phyloP scores from a whole-genome alignment of 2,797 vertebrate species.

The Oreortyx pictus region DNA sequence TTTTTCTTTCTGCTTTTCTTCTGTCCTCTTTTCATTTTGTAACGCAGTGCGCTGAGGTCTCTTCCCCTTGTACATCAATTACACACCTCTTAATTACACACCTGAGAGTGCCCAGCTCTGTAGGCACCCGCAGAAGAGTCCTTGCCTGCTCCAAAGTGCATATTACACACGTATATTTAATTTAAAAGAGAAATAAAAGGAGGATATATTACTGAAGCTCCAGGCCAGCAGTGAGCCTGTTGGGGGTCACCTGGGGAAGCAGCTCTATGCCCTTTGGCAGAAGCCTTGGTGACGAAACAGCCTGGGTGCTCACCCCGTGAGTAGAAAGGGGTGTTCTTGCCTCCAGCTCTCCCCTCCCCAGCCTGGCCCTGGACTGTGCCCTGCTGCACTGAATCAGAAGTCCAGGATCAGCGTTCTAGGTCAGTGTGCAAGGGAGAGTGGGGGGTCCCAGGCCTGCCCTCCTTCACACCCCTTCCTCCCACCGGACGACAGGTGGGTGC shows the following conservation, averaged over 20 bases:
- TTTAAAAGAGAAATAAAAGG: constrained; percentile 67
- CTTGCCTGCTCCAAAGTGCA: constrained; percentile 55
- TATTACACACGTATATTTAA: constrained; percentile 48
- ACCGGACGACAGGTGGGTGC: not conserved
- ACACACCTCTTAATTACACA: constrained; percentile 62
- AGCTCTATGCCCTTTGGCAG: not conserved
- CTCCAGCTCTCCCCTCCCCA: not conserved
- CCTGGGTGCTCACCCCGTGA: not conserved
- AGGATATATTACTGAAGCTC: constrained; percentile 39
- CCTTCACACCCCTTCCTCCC: accelerated
- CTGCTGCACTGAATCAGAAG: not conserved
- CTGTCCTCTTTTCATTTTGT: not conserved
- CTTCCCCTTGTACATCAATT: constrained; percentile 58
- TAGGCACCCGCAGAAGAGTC: constrained; percentile 56
- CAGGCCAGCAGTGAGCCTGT: not conserved
- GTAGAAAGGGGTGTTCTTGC: not conserved
- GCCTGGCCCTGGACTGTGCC: not conserved
- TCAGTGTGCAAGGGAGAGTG: accelerated
- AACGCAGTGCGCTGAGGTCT: not conserved
- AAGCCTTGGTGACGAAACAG: not conserved
- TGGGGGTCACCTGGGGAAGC: constrained; percentile 38
- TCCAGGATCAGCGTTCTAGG: not conserved
- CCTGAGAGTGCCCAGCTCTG: constrained; percentile 49
- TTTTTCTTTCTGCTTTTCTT: not conserved
- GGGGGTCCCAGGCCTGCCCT: not conserved